Conservation (phyloP, 2,888 invertebrate species). For the Drosophila mettleri region DNA sequence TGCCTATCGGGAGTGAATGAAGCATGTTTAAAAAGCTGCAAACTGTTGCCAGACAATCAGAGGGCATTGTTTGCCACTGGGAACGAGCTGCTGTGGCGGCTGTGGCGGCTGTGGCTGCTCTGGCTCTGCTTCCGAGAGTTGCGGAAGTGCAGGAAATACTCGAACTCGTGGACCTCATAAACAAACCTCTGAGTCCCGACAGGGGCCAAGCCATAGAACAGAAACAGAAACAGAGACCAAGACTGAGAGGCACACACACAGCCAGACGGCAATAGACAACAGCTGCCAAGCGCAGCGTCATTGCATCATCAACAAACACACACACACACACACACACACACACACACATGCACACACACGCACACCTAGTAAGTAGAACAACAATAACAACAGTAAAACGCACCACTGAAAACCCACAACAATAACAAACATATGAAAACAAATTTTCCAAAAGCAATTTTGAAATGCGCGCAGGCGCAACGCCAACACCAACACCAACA, state of each 20-base stretch:
- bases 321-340: constrained; percentile 30
- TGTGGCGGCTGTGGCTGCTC: constrained; percentile 8
- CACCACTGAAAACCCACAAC: constrained; percentile 71
- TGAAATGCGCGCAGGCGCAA: constrained; percentile 73
- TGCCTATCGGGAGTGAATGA: constrained; percentile 3
- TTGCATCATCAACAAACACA: constrained; percentile 73
- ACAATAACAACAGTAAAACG: constrained; percentile 62
- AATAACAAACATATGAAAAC: constrained; percentile 73
- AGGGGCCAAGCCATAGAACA: constrained; percentile 1
- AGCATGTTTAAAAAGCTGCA: constrained; percentile 48
- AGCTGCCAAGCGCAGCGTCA: constrained; percentile 84
- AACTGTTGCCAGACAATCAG: constrained; percentile 44
- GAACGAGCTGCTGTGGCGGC: constrained; percentile 30
- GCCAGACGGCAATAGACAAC: constrained; percentile 63
- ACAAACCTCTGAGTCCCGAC: constrained; percentile 45
- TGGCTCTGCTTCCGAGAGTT: constrained; percentile 36
- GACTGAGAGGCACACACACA: not conserved
- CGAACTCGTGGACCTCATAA: constrained; percentile 49
- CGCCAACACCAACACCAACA: constrained; percentile 14
- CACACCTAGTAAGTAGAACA: constrained; percentile 56
- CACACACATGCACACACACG: constrained; percentile 35
- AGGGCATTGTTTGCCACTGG: constrained; percentile 53
- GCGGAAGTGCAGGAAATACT: constrained; percentile 74
- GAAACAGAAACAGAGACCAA: constrained; percentile 2
- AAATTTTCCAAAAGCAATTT: constrained; percentile 73